Evolutionary conservation across 2,888 invertebrate genomes (phyloP).

Genomic region (Adela reaumurella): DNA sequence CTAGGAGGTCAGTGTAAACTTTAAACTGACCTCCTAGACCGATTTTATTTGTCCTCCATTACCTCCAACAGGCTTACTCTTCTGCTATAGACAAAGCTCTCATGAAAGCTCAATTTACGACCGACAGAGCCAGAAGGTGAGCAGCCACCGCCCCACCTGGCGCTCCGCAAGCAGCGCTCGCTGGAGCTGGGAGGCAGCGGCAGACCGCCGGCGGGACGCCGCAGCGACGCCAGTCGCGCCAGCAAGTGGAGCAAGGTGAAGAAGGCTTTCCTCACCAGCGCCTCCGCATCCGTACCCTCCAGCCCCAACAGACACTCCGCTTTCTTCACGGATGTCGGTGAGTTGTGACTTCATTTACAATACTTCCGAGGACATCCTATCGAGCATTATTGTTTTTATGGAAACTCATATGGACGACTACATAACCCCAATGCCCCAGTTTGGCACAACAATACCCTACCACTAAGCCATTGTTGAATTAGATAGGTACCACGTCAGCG

Average conservation of each 20-base stretch:
- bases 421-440: too few relatives aligned
- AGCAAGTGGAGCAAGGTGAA: conserved; percentile 75
- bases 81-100: too few relatives aligned
- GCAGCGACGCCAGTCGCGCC: conserved; percentile 39
- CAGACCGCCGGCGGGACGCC: conserved; percentile 44
- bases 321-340: conserved; percentile 65
- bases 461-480: too few relatives aligned
- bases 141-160: conserved; percentile 34
- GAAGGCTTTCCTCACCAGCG: conserved; percentile 63
- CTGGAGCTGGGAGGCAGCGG: conserved; percentile 36
- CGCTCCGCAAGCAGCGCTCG: conserved; percentile 47
- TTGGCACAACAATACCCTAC: too few relatives aligned
- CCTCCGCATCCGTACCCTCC: conserved; percentile 62
- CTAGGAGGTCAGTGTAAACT: too few relatives aligned
- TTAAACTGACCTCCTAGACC: too few relatives aligned
- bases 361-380: too few relatives aligned
- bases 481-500: too few relatives aligned
- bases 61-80: too few relatives aligned
- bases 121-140: conserved; percentile 33
- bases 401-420: too few relatives aligned
- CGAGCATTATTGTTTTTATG: too few relatives aligned
- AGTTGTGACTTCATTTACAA: conserved; percentile 17
- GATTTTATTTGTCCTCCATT: conserved; percentile 13
- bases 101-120: too few relatives aligned
- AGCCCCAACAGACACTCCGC: conserved; percentile 65